These are phyloP conservation scores for Paramuricea clavata DNA, from an alignment of 92 coral and sea anemone genomes.

Conservation along the genomic window DNA sequence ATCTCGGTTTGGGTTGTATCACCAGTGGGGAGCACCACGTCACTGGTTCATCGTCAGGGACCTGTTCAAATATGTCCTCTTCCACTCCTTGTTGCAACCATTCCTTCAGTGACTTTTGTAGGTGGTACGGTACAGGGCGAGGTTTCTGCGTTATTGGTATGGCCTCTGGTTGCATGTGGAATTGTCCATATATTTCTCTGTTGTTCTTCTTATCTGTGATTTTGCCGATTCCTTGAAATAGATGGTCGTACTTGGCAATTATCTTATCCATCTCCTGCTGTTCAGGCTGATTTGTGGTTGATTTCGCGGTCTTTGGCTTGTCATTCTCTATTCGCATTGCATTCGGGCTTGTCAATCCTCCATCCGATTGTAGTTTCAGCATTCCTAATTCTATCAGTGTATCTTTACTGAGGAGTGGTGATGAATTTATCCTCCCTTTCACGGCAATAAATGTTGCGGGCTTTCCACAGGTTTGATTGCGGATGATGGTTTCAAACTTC, in stretches of 20 bases:
- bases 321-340: conserved; percentile 19
- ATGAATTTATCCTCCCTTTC: conserved; percentile 63
- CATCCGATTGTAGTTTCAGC: conserved; percentile 63
- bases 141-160: conserved; percentile 68
- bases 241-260: conserved; percentile 39
- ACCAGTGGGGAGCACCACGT: conserved; percentile 73
- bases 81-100: conserved; percentile 60
- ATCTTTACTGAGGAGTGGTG: conserved; percentile 65
- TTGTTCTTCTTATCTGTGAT: conserved; percentile 54
- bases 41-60: conserved; percentile 53
- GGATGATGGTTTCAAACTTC: conserved; percentile 36
- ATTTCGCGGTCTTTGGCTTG: neutral
- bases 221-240: no score
- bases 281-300: neutral
- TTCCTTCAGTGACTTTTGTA: conserved; percentile 61
- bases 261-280: conserved; percentile 13
- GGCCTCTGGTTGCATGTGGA: conserved; percentile 68
- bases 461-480: conserved; percentile 57
- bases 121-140: conserved; percentile 65
- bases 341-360: conserved; percentile 35
- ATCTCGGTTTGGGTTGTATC: conserved; percentile 64
- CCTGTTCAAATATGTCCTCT: conserved; percentile 56
- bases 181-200: conserved; percentile 53
- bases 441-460: conserved; percentile 49
- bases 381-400: conserved; percentile 65